phyloP scores from a whole-genome alignment of 2,888 invertebrate species.

The Dorcus hopei region DNA sequence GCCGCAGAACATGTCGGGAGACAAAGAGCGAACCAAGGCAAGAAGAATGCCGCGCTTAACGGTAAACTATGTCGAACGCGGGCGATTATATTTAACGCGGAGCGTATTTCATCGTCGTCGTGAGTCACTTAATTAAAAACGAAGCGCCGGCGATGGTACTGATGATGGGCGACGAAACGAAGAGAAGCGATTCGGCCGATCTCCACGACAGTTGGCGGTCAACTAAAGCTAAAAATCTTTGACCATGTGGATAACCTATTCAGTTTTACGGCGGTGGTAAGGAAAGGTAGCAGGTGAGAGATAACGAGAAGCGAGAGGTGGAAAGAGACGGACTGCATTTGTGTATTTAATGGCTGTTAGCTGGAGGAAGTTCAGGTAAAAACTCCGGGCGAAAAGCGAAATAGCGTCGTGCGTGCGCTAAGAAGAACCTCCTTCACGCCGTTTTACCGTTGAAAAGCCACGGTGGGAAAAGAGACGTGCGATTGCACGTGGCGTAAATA shows the following conservation, averaged over 20 bases:
- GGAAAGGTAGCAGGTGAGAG: constrained; percentile 8
- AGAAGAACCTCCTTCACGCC: not conserved
- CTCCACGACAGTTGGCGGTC: constrained; percentile 13
- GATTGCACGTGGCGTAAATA: not conserved
- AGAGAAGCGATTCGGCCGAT: not conserved
- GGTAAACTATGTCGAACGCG: too few relatives aligned
- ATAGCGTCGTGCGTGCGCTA: constrained; percentile 9
- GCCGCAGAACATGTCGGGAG: constrained; percentile 40
- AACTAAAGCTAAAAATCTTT: constrained; percentile 14
- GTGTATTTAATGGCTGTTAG: constrained; percentile 6
- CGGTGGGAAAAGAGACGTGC: not conserved
- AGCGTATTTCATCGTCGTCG: not conserved
- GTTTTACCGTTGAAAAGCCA: too few relatives aligned
- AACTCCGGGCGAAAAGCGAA: constrained; percentile 14
- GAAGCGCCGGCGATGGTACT: not conserved
- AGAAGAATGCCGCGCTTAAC: too few relatives aligned
- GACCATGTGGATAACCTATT: constrained; percentile 13
- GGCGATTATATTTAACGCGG: too few relatives aligned
- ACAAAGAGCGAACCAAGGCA: too few relatives aligned
- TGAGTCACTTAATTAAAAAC: not conserved
- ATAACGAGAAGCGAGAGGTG: not conserved
- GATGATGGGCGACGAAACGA: not conserved
- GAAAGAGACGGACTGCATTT: not conserved
- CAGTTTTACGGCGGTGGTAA: constrained; percentile 6
- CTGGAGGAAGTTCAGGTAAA: constrained; percentile 22